A percentile compares a stretch with the other conserved stretches of the same genome.
phyloP scores from a whole-genome alignment of 2,888 invertebrate species.

The Terebella lapidaria region DNA sequence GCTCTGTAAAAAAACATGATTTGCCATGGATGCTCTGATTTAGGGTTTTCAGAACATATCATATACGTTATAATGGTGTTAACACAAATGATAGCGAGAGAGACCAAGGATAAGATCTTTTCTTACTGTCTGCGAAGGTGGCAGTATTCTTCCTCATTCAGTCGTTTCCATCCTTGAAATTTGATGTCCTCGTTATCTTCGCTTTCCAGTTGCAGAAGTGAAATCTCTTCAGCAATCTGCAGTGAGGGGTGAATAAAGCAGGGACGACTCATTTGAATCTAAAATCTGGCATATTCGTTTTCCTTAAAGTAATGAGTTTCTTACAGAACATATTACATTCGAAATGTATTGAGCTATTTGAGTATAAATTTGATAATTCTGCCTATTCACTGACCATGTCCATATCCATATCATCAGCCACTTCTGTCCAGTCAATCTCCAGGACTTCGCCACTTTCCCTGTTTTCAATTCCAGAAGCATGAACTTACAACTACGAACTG shows the following conservation, averaged over 20 bases:
- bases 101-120: no score
- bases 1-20: no score
- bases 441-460: constrained; percentile 73
- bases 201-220: constrained; percentile 65
- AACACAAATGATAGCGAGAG: no score
- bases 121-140: constrained; percentile 3
- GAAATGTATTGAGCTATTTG: no score
- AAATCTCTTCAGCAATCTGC: constrained; percentile 74
- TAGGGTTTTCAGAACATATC: no score
- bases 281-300: no score
- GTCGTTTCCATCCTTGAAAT: constrained; percentile 69
- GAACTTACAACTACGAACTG: neutral
- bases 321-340: constrained; percentile 7
- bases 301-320: no score
- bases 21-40: no score
- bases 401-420: constrained; percentile 62
- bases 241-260: no score
- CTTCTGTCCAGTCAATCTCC: constrained; percentile 83
- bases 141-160: constrained; percentile 12
- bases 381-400: constrained; percentile 66
- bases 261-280: no score
- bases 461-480: constrained; percentile 11
- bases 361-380: no score
- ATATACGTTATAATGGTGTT: no score
- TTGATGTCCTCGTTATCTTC: constrained; percentile 60